Percentiles rank a stretch among this genome's conserved stretches.
Conservation (phyloP, 2,113 vertebrate species). For the Pseudolaguvia tuberculata region DNA sequence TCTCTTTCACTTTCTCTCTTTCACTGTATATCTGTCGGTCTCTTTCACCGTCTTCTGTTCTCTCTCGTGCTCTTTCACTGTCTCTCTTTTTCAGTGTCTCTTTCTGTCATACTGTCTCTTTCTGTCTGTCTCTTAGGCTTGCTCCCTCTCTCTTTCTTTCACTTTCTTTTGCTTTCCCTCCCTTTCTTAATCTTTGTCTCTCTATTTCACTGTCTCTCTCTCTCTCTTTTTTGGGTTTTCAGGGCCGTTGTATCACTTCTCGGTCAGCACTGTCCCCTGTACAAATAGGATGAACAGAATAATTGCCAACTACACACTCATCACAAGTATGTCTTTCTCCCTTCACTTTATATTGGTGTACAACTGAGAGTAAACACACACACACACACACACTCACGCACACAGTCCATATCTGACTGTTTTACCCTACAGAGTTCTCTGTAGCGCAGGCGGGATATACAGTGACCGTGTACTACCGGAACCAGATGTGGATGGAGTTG, state of each 20-base stretch:
- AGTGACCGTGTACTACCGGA: neutral
- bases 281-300: neutral
- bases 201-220: too few species aligned
- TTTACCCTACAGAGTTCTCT: constrained; percentile 21
- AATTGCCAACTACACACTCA: neutral
- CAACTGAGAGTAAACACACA: neutral
- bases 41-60: too few species aligned
- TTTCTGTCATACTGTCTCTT: too few species aligned
- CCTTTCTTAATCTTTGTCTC: too few species aligned
- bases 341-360: neutral
- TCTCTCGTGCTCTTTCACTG: too few species aligned
- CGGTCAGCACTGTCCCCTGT: constrained; percentile 5
- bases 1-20: too few species aligned
- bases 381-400: too few species aligned
- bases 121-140: too few species aligned
- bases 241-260: constrained; percentile 26
- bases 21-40: too few species aligned
- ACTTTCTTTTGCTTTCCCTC: too few species aligned
- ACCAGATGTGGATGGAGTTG: constrained; percentile 21
- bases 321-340: constrained; percentile 26
- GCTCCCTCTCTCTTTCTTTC: too few species aligned
- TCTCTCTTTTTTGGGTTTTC: neutral
- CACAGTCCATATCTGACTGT: neutral
- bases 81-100: too few species aligned
- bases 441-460: neutral